These are phyloP conservation scores for Otolemur garnettii DNA, from an alignment of 2,113 vertebrate genomes.

Conservation along the genomic window DNA sequence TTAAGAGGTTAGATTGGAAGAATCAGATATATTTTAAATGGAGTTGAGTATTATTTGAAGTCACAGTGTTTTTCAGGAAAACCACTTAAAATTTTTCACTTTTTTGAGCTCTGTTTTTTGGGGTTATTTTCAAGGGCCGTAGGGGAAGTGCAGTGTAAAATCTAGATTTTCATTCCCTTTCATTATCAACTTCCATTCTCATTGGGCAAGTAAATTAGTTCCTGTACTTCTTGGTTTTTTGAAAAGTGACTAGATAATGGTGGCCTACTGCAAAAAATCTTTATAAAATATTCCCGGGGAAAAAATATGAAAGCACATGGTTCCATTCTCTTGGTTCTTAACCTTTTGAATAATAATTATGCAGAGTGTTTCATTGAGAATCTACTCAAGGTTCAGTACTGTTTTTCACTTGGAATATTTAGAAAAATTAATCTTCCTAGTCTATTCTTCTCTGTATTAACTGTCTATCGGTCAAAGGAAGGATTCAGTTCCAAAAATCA, in stretches of 20 bases:
- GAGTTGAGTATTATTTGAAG: constrained; percentile 36
- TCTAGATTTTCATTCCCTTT: constrained; percentile 24
- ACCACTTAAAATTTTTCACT: not conserved
- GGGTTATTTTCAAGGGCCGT: not conserved
- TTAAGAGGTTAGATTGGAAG: not conserved
- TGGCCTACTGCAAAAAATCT: not conserved
- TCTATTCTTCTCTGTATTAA: not conserved
- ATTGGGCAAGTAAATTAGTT: constrained; percentile 8
- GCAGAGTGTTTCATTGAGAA: not conserved
- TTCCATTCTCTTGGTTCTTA: not conserved
- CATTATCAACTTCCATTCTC: not conserved
- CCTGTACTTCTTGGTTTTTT: not conserved
- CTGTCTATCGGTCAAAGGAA: not conserved
- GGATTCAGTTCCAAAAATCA: not conserved
- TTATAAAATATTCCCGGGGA: not conserved
- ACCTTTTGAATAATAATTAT: not conserved
- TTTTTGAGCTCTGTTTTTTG: constrained; percentile 26
- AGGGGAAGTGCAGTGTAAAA: not conserved
- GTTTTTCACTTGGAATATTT: not conserved
- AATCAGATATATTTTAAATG: not conserved
- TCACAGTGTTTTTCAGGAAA: not conserved
- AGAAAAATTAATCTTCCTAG: constrained; percentile 8
- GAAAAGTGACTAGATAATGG: not conserved
- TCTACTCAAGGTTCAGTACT: not conserved
- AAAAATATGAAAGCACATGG: not conserved